Evolutionary conservation across 2,797 vertebrate species (phyloP), one percentile per base, ranked within the genome.

Genomic region (Mormyrus hasselquistii): DNA sequence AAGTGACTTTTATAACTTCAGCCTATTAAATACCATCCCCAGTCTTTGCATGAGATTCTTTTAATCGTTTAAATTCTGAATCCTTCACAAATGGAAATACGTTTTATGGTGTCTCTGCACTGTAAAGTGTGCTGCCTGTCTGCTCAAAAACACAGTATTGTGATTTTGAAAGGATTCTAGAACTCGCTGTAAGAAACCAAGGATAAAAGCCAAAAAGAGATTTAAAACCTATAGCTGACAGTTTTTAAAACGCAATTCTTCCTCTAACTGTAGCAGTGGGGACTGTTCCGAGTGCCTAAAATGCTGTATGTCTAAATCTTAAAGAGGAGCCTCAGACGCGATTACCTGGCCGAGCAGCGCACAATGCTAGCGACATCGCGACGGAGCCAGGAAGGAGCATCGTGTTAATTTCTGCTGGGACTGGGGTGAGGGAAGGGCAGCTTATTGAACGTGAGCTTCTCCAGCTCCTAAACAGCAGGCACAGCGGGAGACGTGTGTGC

Each of bases 381-480:
- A 19, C 55, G 22, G 41, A 85, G 57, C 25, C 9, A 38, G 50
- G 90, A 86, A 89, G 88, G 86, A 83, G 73, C 4, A 76, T 62
- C 84, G 89, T 93, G 94, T 95, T 93, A 92, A 94, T 86, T 94
- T 94, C 94, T 95, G 92, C 92, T 93, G 90, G 90, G 89, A 50
- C 89, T 57, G 82, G 88, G 53, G 89, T 55, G 76, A 91, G 55
- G 93, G 91, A n/a, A 19, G 55, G 92, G 92, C 91, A 91, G 92
- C 92, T 1, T 87, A 34, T 38, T 92, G 90, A 91, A 91, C 90
- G 93, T n/a, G 49, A 82, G 73, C 73, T 50, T 9, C 29, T 59
- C 10, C 34, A 16, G 50, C 12, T 34, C 34, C 29, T 29, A 57
- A 41, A 57, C 44, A 86, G 79, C 41, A 76, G 55, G 55, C 59